Conservation (phyloP, 23 tunicate species). For the Styela clava region DNA sequence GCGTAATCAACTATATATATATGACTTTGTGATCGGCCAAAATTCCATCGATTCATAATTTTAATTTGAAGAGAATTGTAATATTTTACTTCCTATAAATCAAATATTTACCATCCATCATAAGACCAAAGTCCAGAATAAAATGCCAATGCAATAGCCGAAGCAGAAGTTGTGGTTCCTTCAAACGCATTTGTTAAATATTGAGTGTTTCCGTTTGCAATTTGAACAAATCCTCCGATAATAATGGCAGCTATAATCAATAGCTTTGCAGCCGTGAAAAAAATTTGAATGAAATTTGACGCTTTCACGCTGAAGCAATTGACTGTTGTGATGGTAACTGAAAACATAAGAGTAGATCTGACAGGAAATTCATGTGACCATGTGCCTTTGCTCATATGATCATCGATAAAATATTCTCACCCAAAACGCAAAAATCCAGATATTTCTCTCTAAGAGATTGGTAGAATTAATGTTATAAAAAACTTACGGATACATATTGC, state of each 20-base stretch:
- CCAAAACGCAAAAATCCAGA: no score
- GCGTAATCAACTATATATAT: no score
- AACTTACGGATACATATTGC: constrained; percentile 90
- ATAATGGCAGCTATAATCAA: constrained; percentile 81
- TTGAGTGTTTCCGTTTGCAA: constrained; percentile 77
- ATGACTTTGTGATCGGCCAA: no score
- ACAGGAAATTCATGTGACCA: no score
- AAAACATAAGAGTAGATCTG: constrained; percentile 16
- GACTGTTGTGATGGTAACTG: constrained; percentile 72
- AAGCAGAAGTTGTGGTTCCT: constrained; percentile 57
- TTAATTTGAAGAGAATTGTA: no score
- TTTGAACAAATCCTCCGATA: constrained; percentile 82
- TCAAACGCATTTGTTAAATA: constrained; percentile 76
- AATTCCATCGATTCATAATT: no score
- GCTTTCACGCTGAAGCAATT: constrained; percentile 95
- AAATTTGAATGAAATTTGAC: constrained; percentile 80
- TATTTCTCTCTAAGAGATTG: no score
- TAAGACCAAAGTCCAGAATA: constrained; percentile 94
- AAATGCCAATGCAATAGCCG: constrained; percentile 81
- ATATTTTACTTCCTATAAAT: no score
- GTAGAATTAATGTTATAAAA: no score
- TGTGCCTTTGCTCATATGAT: no score
- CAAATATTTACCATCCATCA: constrained; percentile 88
- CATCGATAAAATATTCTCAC: no score
- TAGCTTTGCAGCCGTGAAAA: constrained; percentile 89